Evolutionary conservation across 2,113 vertebrate species (phyloP).

Genomic region (Vimba vimba): DNA sequence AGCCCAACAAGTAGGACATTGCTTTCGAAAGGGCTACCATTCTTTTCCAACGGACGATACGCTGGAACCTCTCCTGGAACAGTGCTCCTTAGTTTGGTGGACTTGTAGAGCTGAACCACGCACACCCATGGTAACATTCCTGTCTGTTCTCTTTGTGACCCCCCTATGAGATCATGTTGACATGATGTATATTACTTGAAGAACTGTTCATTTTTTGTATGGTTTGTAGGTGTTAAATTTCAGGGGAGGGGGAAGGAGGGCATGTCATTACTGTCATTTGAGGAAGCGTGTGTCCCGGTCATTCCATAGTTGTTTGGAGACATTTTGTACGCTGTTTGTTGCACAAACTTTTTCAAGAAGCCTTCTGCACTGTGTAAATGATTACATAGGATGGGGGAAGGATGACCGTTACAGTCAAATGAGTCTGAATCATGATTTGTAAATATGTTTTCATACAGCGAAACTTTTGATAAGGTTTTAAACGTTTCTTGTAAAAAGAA

Average conservation of each 20-base stretch:
- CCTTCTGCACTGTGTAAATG: constrained; percentile 86
- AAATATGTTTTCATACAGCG: constrained; percentile 81
- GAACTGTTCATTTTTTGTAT: constrained; percentile 62
- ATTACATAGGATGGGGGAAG: constrained; percentile 64
- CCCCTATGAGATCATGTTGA: constrained; percentile 59
- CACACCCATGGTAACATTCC: constrained; percentile 65
- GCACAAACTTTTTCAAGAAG: constrained; percentile 82
- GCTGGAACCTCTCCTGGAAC: constrained; percentile 40
- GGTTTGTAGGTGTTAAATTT: constrained; percentile 55
- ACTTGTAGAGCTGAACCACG: constrained; percentile 54
- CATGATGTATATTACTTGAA: constrained; percentile 75
- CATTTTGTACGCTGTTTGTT: constrained; percentile 81
- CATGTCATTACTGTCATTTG: constrained; percentile 47
- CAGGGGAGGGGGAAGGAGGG: constrained; percentile 29
- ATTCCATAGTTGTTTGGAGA: constrained; percentile 71
- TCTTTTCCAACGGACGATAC: constrained; percentile 52
- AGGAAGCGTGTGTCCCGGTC: constrained; percentile 58
- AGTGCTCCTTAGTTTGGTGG: constrained; percentile 21
- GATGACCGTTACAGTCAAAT: constrained; percentile 60
- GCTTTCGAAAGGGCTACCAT: constrained; percentile 73
- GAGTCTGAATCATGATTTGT: constrained; percentile 68
- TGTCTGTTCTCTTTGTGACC: constrained; percentile 57
- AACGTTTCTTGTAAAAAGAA: constrained; percentile 77
- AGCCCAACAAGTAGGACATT: constrained; percentile 59
- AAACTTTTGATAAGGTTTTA: constrained; percentile 85